Percentiles rank a stretch among this genome's conserved stretches.
These are phyloP conservation scores for Alosa sapidissima DNA, from an alignment of 2,797 vertebrate genomes.

Conservation along the genomic window DNA sequence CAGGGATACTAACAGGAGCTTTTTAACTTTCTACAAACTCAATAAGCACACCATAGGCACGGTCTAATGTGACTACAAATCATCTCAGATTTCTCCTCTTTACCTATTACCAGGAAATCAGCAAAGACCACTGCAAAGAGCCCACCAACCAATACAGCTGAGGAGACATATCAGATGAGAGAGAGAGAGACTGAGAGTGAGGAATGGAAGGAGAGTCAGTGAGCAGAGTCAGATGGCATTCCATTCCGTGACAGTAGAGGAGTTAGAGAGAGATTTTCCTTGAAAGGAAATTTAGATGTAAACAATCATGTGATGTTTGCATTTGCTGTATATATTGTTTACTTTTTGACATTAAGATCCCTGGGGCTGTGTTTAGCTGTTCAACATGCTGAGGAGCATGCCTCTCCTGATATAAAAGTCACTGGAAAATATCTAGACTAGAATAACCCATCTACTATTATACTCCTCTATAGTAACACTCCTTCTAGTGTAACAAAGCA, in stretches of 20 bases:
- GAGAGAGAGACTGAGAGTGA: neutral
- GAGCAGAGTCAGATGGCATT: constrained; percentile 14
- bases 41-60: constrained; percentile 18
- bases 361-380: too few species aligned
- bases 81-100: constrained; percentile 64
- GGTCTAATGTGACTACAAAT: neutral
- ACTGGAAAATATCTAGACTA: too few species aligned
- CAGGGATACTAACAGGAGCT: neutral
- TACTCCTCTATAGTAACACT: too few species aligned
- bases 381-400: too few species aligned
- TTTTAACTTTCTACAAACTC: neutral
- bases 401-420: too few species aligned
- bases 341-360: neutral
- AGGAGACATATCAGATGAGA: constrained; percentile 68
- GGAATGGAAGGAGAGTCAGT: constrained; percentile 33
- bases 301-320: too few species aligned
- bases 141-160: constrained; percentile 79
- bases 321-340: neutral
- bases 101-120: constrained; percentile 82
- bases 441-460: too few species aligned
- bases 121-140: constrained; percentile 79
- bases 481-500: too few species aligned
- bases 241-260: neutral
- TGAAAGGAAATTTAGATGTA: neutral
- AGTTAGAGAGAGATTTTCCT: constrained; percentile 14